phyloP scores from a whole-genome alignment of 2,888 invertebrate species.

The Eurytoma adleriae region DNA sequence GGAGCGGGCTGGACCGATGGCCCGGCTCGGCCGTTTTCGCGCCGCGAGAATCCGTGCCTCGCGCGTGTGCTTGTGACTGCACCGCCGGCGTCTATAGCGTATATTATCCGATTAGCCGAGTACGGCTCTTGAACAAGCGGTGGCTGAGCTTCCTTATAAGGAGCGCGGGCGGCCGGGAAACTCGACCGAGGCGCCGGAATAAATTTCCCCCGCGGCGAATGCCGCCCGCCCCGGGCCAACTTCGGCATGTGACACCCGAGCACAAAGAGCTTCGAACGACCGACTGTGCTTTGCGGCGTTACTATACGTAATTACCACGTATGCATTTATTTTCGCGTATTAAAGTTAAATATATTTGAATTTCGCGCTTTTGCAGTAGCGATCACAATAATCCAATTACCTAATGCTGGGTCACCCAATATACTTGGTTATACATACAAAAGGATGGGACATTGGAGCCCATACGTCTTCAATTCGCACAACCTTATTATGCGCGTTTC shows the following conservation, averaged over 20 bases:
- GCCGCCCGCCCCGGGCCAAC: conserved; percentile 10
- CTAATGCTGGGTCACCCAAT: too few relatives aligned
- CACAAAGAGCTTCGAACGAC: conserved; percentile 22
- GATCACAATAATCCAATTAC: too few relatives aligned
- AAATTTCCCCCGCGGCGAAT: conserved; percentile 21
- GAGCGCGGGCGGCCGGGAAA: neutral
- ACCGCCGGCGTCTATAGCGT: conserved; percentile 27
- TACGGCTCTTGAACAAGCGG: conserved; percentile 26
- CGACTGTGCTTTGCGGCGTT: too few relatives aligned
- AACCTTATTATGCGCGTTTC: too few relatives aligned
- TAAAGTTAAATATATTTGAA: too few relatives aligned
- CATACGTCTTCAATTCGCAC: conserved; percentile 11
- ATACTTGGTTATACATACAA: too few relatives aligned
- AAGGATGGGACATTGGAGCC: too few relatives aligned
- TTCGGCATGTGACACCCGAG: conserved; percentile 3
- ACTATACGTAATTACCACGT: too few relatives aligned
- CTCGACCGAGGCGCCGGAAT: conserved; percentile 28
- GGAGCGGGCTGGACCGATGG: neutral
- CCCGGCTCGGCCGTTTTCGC: too few relatives aligned
- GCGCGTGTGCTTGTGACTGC: neutral
- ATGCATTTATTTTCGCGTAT: too few relatives aligned
- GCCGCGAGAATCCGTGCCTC: conserved; percentile 4
- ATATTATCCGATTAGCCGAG: conserved; percentile 54
- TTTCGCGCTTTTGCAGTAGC: too few relatives aligned
- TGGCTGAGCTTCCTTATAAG: neutral